Evolutionary conservation across 2,888 invertebrate species (phyloP).

Genomic region (Chymomyza fuscimana): DNA sequence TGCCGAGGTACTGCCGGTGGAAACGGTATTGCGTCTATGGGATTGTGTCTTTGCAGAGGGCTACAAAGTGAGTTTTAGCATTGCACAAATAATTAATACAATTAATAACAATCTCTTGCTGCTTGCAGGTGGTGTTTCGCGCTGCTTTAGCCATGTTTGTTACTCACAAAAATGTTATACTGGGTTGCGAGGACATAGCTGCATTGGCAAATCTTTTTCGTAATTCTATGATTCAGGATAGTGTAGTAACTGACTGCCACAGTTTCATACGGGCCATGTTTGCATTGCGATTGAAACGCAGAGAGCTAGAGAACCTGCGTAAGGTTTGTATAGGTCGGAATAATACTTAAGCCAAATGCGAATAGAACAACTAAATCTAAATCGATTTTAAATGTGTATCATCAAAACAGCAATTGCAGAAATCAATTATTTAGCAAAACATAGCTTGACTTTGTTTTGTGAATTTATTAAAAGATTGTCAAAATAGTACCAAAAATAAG

Average conservation of each 20-base stretch:
- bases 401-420: conserved; percentile 62
- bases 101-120: neutral
- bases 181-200: conserved; percentile 89
- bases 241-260: conserved; percentile 91
- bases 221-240: conserved; percentile 86
- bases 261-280: conserved; percentile 94
- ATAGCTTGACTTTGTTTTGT: conserved; percentile 56
- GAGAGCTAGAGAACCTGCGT: conserved; percentile 76
- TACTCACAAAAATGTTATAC: conserved; percentile 85
- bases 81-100: neutral
- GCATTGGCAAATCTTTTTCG: conserved; percentile 91
- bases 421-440: conserved; percentile 64
- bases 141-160: conserved; percentile 92
- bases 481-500: neutral
- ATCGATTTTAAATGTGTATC: conserved; percentile 18
- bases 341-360: conserved; percentile 59
- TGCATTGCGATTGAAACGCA: conserved; percentile 84
- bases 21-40: conserved; percentile 97
- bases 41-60: conserved; percentile 97
- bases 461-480: neutral
- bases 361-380: conserved; percentile 18
- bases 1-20: conserved; percentile 95
- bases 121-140: conserved; percentile 87
- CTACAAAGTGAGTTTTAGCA: conserved; percentile 82
- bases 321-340: conserved; percentile 72